phyloP scores from a whole-genome alignment of 2,113 vertebrate species.

The Phalacrocorax aristotelis region DNA sequence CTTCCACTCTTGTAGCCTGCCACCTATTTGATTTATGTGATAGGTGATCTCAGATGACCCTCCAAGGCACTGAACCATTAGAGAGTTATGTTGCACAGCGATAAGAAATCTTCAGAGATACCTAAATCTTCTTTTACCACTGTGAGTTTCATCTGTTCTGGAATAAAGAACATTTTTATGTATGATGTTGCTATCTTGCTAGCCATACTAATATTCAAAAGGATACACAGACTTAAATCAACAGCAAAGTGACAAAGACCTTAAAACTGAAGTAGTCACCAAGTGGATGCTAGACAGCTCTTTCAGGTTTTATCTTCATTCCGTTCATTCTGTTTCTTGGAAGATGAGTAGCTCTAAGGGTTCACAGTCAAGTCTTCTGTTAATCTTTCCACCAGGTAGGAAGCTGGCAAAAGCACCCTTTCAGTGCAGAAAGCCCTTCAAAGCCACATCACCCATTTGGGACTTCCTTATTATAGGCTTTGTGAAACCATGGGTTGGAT shows the following conservation, averaged over 20 bases:
- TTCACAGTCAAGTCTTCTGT: conserved; percentile 42
- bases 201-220: conserved; percentile 69
- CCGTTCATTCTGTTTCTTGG: conserved; percentile 55
- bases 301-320: conserved; percentile 52
- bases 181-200: conserved; percentile 68
- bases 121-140: conserved; percentile 70
- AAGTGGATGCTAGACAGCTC: not conserved
- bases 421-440: not conserved
- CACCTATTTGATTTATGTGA: conserved; percentile 72
- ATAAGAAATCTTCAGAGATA: conserved; percentile 76
- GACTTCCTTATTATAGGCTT: conserved; percentile 5
- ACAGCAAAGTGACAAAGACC: conserved; percentile 41
- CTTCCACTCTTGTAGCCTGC: conserved; percentile 56
- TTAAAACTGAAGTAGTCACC: conserved; percentile 55
- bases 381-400: conserved; percentile 54
- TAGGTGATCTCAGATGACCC: conserved; percentile 69
- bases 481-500: not conserved
- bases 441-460: not conserved
- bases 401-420: conserved; percentile 6
- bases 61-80: conserved; percentile 70
- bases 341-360: conserved; percentile 26
- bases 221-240: conserved; percentile 67
- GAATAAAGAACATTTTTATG: conserved; percentile 65
- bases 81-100: conserved; percentile 65
- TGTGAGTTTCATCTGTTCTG: conserved; percentile 58